Evolutionary conservation across 23 tunicate species (phyloP).

Genomic region (Phallusia fumigata): DNA sequence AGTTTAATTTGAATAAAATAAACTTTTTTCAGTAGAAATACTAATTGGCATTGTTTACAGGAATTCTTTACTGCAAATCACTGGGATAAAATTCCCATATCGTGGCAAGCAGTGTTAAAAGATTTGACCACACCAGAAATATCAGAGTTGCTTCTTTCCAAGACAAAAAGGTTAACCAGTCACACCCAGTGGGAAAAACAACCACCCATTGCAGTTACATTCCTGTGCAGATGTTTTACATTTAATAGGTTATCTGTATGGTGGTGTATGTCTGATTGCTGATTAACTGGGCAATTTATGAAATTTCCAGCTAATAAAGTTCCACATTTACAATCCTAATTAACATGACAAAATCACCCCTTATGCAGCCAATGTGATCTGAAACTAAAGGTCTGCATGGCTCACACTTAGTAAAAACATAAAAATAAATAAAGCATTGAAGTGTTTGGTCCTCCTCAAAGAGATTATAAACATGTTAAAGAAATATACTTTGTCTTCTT

Average conservation of each 20-base stretch:
- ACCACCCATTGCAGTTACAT: no score
- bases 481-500: neutral
- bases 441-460: constrained; percentile 50
- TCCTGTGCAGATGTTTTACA: no score
- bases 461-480: neutral
- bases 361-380: no score
- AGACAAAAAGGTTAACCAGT: neutral
- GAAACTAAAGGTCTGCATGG: no score
- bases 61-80: neutral
- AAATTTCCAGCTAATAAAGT: neutral
- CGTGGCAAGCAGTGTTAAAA: neutral
- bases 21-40: no score
- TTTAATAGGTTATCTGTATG: no score
- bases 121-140: neutral
- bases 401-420: no score
- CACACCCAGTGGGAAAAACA: no score
- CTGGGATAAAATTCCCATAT: neutral
- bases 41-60: neutral
- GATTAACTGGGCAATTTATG: no score
- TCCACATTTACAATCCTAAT: neutral
- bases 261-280: no score
- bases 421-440: constrained; percentile 14
- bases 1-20: neutral
- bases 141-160: neutral
- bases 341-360: no score